These are phyloP conservation scores for Meganola albula DNA, from an alignment of 2,888 invertebrate genomes.

Conservation along the genomic window DNA sequence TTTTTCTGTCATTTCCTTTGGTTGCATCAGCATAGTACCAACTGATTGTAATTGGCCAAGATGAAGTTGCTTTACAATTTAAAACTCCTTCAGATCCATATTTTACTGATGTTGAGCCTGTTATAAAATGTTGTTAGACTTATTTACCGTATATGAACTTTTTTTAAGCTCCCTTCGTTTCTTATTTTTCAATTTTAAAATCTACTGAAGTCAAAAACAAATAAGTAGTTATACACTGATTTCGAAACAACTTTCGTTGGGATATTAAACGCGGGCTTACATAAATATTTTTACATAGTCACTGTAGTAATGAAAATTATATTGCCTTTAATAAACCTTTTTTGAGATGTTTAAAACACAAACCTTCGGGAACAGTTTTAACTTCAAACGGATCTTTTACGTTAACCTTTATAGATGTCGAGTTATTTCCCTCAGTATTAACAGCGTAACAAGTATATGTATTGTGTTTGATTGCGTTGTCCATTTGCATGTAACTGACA, in stretches of 20 bases:
- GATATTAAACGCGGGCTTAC: too few species aligned
- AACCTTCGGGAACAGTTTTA: conserved; percentile 14
- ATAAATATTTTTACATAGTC: too few species aligned
- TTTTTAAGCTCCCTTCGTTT: too few species aligned
- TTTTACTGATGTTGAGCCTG: conserved; percentile 10
- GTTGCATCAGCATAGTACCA: conserved; percentile 15
- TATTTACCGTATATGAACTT: too few species aligned
- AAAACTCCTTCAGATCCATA: conserved; percentile 16
- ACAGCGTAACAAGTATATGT: conserved; percentile 21
- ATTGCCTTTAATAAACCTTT: too few species aligned
- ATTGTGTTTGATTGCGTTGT: conserved; percentile 4
- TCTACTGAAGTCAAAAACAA: too few species aligned
- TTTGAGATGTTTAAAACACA: too few species aligned
- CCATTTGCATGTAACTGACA: conserved; percentile 19
- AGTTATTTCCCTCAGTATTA: conserved; percentile 13
- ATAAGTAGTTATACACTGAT: too few species aligned
- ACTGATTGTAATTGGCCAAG: conserved; percentile 19
- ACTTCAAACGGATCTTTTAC: conserved; percentile 19
- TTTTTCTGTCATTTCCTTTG: conserved; percentile 3
- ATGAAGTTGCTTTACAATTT: conserved; percentile 23
- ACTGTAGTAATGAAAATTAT: too few species aligned
- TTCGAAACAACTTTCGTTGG: too few species aligned
- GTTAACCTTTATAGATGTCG: conserved; percentile 9
- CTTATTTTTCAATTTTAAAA: too few species aligned
- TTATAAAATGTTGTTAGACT: neutral